These are phyloP conservation scores for Nematostella vectensis DNA, from an alignment of 92 coral and sea anemone species.

Conservation along the genomic window DNA sequence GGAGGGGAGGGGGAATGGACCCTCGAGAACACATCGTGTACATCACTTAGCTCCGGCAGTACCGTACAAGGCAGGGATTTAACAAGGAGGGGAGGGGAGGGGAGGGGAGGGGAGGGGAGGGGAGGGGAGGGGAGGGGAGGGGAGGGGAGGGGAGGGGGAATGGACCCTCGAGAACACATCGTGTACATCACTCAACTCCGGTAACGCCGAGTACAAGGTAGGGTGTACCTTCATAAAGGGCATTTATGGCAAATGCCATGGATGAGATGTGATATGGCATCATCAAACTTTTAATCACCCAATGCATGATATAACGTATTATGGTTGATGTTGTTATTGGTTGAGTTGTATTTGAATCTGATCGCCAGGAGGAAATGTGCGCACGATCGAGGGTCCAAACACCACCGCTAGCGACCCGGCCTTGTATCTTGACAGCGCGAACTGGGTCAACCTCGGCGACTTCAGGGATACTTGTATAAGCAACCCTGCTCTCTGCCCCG, in stretches of 20 bases:
- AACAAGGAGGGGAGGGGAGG: too few relatives aligned
- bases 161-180: slow-evolving; percentile 11
- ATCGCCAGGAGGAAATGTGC: neutral
- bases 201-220: slow-evolving; percentile 12
- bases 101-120: too few relatives aligned
- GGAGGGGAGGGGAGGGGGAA: too few relatives aligned
- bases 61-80: slow-evolving; percentile 25
- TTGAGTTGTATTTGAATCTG: too few relatives aligned
- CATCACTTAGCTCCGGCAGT: neutral
- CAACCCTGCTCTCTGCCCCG: slow-evolving; percentile 28
- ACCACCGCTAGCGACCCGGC: slow-evolving; percentile 12
- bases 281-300: too few relatives aligned
- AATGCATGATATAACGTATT: too few relatives aligned
- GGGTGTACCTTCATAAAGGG: too few relatives aligned
- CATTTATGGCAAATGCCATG: too few relatives aligned
- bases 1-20: too few relatives aligned
- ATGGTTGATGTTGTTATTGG: too few relatives aligned
- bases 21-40: slow-evolving; percentile 12
- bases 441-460: slow-evolving; percentile 59
- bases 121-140: too few relatives aligned
- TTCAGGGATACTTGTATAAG: slow-evolving; percentile 37
- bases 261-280: too few relatives aligned
- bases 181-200: slow-evolving; percentile 5
- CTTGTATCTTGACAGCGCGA: slow-evolving; percentile 20
- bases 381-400: slow-evolving; percentile 15